Percentiles rank a stretch among this genome's conserved stretches.
These are phyloP conservation scores for Xestia xanthographa DNA, from an alignment of 2,888 invertebrate genomes.

Conservation along the genomic window DNA sequence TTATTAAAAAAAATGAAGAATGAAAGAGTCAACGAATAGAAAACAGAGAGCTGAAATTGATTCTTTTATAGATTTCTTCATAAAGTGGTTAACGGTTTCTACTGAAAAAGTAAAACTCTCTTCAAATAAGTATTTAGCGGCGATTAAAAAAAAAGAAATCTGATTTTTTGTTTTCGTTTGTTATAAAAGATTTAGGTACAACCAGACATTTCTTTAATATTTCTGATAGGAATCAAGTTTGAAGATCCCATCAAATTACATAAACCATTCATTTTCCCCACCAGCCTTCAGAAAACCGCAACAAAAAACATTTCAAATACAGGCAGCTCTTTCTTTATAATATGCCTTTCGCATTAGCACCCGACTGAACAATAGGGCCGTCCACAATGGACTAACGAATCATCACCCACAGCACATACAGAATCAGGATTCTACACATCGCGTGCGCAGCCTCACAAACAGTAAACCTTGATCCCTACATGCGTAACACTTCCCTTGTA, in stretches of 20 bases:
- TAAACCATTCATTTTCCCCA: not conserved
- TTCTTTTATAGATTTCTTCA: not conserved
- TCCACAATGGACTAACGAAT: constrained; percentile 72
- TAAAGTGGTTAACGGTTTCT: not conserved
- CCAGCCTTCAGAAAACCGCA: constrained; percentile 7
- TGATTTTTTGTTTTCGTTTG: no score
- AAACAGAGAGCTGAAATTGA: not conserved
- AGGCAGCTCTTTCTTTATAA: constrained; percentile 52
- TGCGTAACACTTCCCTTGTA: constrained; percentile 29
- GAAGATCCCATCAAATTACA: not conserved
- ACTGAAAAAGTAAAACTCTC: no score
- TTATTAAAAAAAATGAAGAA: not conserved
- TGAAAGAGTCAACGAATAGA: not conserved
- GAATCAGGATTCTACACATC: constrained; percentile 82
- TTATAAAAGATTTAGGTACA: no score
- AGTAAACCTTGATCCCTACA: constrained; percentile 69
- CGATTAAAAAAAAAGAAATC: no score
- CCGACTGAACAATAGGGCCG: constrained; percentile 66
- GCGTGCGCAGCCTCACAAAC: constrained; percentile 72
- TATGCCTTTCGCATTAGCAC: constrained; percentile 68
- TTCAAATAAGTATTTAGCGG: no score
- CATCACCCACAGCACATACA: constrained; percentile 78
- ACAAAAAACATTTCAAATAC: constrained; percentile 44
- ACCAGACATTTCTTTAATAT: no score
- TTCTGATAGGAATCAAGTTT: not conserved